Evolutionary conservation across 2,113 vertebrate species (phyloP), one percentile per base, ranked within the genome.

Genomic region (Otolemur garnettii): DNA sequence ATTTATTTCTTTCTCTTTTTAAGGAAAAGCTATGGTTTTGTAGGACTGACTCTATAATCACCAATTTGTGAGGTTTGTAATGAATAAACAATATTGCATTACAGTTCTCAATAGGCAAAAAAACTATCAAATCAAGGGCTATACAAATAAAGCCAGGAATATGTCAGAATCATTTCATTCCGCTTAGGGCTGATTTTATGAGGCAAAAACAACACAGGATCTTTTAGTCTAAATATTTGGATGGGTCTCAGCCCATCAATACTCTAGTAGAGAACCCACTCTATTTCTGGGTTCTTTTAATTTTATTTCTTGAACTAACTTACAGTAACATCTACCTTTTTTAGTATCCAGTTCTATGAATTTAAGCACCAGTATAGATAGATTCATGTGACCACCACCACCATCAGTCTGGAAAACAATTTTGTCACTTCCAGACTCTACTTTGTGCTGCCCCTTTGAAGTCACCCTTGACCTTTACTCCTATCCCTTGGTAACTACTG

Each of bases 221-320:
- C 62, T 38, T 93, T 93, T 57, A 77, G 30, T 87, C 19, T 93
- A 89, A 95, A 81, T 77, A 80, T 88, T 95, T 79, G 59, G 22
- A 79, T 81, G 64, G n/a, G 28, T 28, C 45, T 87, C 53, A 30
- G 24, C 42, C 24, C n/a, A 68, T 45, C 60, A 93, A 59, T 57
- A 74, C 62, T 69, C 21, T 74, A 26, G 45, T 72, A 7, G 33
- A 4, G 7, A 81, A 12, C 60, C 42, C 28, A 45, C 17, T 85
- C 45, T 50, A 57, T 35, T 33, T 68, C 38, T 42, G 59, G 17
- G 22, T 30, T 69, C 28, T 26, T 85, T 88, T 77, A 4, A 64
- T 62, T 91, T 71, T 38, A 66, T 90, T 82, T 95, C 45, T 94
- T 89, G 35, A 82, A 22, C 89, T n/a, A 89, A 50, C 18, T 9